phyloP scores from a whole-genome alignment of 2,113 vertebrate species.

The Alosa alosa region DNA sequence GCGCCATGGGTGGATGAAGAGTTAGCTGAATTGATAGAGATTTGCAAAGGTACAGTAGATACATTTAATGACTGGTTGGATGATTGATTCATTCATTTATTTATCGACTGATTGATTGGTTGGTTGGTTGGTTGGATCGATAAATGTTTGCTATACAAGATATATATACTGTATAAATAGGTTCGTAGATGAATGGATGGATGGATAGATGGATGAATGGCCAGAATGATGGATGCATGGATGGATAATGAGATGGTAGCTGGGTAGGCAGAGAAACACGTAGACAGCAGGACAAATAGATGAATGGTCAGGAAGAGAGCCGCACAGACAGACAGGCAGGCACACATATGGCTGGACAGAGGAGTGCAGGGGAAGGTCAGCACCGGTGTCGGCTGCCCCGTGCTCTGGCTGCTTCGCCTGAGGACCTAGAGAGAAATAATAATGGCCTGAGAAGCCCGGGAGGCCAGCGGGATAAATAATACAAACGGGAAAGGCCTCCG shows the following conservation, averaged over 20 bases:
- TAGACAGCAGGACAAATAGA: background rate
- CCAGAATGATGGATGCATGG: background rate
- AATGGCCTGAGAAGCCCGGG: slow-evolving; percentile 20
- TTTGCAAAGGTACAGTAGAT: background rate
- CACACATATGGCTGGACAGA: background rate
- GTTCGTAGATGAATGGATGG: background rate
- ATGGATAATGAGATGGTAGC: background rate
- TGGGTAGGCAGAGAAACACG: background rate
- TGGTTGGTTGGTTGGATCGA: background rate
- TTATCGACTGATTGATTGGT: background rate
- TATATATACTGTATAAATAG: background rate
- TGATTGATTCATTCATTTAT: background rate
- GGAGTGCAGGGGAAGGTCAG: slow-evolving; percentile 9
- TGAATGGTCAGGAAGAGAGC: background rate
- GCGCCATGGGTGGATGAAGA: background rate
- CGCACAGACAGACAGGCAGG: background rate
- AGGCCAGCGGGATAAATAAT: slow-evolving; percentile 42
- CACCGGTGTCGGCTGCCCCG: background rate
- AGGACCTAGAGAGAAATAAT: slow-evolving; percentile 27
- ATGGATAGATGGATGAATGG: background rate
- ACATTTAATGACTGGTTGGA: background rate
- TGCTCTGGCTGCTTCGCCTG: background rate
- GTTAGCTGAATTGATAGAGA: background rate
- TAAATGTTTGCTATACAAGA: background rate
- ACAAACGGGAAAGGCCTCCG: slow-evolving; percentile 21